These are phyloP conservation scores for Uropsilus gracilis DNA, from an alignment of 2,113 vertebrate genomes.

Conservation along the genomic window DNA sequence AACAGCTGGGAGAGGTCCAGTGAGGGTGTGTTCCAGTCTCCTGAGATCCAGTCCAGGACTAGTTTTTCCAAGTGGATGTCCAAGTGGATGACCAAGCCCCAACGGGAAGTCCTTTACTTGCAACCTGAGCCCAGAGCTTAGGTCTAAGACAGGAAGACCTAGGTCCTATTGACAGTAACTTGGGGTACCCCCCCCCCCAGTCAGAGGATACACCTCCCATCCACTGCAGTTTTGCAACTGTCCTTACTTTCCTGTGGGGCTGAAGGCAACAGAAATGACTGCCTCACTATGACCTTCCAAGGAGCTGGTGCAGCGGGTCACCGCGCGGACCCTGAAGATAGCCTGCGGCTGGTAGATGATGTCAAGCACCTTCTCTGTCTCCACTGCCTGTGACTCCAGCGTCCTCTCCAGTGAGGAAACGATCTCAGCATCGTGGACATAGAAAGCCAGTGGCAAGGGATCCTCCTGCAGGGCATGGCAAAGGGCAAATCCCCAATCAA, in stretches of 20 bases:
- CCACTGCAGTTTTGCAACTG: neutral
- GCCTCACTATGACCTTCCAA: slow-evolving; percentile 97
- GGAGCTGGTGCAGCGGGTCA: slow-evolving; percentile 97
- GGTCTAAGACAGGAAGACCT: neutral
- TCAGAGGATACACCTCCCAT: neutral
- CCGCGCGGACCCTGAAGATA: slow-evolving; percentile 94
- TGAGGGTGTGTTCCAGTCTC: neutral
- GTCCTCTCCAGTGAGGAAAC: slow-evolving; percentile 90
- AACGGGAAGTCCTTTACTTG: neutral
- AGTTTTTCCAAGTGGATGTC: neutral
- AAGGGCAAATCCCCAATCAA: neutral
- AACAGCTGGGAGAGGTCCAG: neutral
- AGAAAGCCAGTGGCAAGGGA: slow-evolving; percentile 94
- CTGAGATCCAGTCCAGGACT: neutral
- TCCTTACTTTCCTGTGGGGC: slow-evolving; percentile 97
- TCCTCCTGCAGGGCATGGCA: slow-evolving; percentile 87
- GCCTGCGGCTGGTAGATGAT: slow-evolving; percentile 98
- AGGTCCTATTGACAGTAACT: neutral
- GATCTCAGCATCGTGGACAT: slow-evolving; percentile 93
- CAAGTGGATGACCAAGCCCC: neutral
- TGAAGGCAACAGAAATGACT: slow-evolving; percentile 97
- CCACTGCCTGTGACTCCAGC: slow-evolving; percentile 87
- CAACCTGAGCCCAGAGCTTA: neutral
- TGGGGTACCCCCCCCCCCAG: neutral
- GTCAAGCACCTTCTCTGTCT: slow-evolving; percentile 95